These are phyloP conservation scores for Ptychoptera albimana DNA, from an alignment of 2,888 invertebrate genomes.

Conservation along the genomic window DNA sequence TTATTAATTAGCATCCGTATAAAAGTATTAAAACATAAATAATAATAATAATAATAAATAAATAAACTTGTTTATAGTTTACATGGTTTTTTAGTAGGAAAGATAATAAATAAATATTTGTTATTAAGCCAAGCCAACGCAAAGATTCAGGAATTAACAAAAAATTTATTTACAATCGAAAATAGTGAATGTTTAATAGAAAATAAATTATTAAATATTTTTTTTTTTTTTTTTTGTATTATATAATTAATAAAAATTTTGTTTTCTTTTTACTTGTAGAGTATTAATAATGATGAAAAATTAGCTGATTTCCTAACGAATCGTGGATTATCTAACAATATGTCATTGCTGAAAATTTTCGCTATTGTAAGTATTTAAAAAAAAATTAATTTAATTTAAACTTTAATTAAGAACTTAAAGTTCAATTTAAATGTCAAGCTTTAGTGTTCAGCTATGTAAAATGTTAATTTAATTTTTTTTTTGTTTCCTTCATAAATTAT, in stretches of 20 bases:
- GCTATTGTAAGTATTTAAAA: conserved; percentile 52
- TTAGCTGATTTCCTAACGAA: conserved; percentile 22
- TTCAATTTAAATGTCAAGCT: neutral
- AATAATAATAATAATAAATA: no score
- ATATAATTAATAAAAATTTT: conserved; percentile 4
- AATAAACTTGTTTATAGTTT: no score
- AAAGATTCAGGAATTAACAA: neutral
- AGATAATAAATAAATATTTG: no score
- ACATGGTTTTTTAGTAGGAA: no score
- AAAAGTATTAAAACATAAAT: no score
- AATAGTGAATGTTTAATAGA: neutral
- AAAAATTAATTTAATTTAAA: conserved; percentile 1
- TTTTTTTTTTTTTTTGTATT: neutral
- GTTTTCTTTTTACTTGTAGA: conserved; percentile 18
- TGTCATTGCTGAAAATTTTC: conserved; percentile 49
- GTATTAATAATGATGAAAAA: conserved; percentile 20
- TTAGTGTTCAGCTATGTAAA: neutral
- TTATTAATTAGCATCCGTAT: no score
- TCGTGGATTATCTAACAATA: conserved; percentile 21
- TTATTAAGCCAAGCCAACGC: neutral
- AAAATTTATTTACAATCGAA: neutral
- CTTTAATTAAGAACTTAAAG: neutral
- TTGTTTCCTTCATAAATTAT: no score
- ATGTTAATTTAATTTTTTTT: neutral
- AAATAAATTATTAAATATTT: neutral